Evolutionary conservation across 1,140 invertebrate species (phyloP).

Genomic region (Cotesia chilonis): DNA sequence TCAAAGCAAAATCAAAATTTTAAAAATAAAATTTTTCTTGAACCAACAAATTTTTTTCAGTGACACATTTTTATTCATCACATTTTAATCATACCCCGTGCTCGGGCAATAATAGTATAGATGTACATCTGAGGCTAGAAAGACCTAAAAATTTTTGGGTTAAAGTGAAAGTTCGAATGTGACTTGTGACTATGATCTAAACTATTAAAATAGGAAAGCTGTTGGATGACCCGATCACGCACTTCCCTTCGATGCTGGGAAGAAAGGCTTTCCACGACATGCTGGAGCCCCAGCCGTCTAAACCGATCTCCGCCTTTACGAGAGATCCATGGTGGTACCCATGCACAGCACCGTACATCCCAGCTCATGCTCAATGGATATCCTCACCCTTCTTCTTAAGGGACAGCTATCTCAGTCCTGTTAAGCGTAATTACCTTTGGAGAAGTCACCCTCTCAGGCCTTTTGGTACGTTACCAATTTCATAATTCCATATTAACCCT

Average conservation of each 20-base stretch:
- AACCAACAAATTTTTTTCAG: too few relatives aligned
- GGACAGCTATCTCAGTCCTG: conserved; percentile 86
- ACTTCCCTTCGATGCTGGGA: conserved; percentile 60
- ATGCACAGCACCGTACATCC: conserved; percentile 76
- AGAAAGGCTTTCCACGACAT: conserved; percentile 76
- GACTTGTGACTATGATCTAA: conserved; percentile 4
- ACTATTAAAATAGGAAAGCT: conserved; percentile 51
- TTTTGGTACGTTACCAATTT: conserved; percentile 71
- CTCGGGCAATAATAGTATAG: too few relatives aligned
- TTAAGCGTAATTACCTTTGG: conserved; percentile 89
- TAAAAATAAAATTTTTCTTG: too few relatives aligned
- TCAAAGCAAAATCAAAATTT: too few relatives aligned
- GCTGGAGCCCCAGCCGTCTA: conserved; percentile 77
- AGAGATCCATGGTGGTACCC: conserved; percentile 89
- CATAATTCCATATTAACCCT: conserved; percentile 3
- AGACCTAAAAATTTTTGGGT: too few relatives aligned
- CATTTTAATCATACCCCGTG: too few relatives aligned
- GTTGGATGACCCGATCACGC: conserved; percentile 52
- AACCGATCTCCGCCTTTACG: conserved; percentile 80
- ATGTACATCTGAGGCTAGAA: too few relatives aligned
- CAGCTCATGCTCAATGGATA: conserved; percentile 68
- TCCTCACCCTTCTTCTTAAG: conserved; percentile 80
- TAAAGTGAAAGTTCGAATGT: too few relatives aligned
- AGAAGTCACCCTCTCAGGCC: conserved; percentile 87
- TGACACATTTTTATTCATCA: too few relatives aligned